phyloP scores from a whole-genome alignment of 2,888 invertebrate genomes.

The Hydrotaea diabolus region DNA sequence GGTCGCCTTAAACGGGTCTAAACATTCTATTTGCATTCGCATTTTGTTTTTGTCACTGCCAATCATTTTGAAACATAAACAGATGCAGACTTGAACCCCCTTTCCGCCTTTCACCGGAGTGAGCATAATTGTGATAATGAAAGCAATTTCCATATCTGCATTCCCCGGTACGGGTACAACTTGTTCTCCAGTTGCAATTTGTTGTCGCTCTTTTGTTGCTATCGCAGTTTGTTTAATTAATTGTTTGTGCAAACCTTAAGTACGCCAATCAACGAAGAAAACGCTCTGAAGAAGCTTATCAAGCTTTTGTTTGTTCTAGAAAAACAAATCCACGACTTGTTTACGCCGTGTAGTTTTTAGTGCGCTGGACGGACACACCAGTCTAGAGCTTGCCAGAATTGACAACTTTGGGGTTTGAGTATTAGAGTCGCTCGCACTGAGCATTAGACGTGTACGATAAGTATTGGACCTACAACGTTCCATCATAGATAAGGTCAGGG shows the following conservation, averaged over 20 bases:
- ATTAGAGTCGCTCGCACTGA: too few relatives aligned
- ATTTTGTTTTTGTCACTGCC: neutral
- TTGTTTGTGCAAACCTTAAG: slow-evolving; percentile 24
- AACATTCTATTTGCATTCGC: neutral
- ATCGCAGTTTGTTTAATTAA: neutral
- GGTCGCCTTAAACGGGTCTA: neutral
- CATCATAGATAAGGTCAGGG: too few relatives aligned
- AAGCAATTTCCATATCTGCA: neutral
- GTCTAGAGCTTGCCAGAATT: neutral
- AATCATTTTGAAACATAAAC: neutral
- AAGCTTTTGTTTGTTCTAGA: slow-evolving; percentile 10
- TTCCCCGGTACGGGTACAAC: neutral
- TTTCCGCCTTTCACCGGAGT: neutral
- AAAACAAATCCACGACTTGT: slow-evolving; percentile 16
- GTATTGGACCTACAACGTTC: too few relatives aligned
- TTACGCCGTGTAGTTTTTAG: slow-evolving; percentile 8
- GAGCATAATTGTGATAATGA: neutral
- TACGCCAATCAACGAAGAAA: slow-evolving; percentile 14
- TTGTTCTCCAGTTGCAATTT: neutral
- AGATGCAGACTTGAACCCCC: neutral
- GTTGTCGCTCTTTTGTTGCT: neutral
- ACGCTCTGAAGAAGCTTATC: slow-evolving; percentile 3
- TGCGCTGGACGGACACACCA: neutral
- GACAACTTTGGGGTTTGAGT: slow-evolving; percentile 17
- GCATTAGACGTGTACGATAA: too few relatives aligned